These are phyloP conservation scores for Polydrusus pterygomalis DNA, from an alignment of 2,888 invertebrate genomes.

Conservation along the genomic window DNA sequence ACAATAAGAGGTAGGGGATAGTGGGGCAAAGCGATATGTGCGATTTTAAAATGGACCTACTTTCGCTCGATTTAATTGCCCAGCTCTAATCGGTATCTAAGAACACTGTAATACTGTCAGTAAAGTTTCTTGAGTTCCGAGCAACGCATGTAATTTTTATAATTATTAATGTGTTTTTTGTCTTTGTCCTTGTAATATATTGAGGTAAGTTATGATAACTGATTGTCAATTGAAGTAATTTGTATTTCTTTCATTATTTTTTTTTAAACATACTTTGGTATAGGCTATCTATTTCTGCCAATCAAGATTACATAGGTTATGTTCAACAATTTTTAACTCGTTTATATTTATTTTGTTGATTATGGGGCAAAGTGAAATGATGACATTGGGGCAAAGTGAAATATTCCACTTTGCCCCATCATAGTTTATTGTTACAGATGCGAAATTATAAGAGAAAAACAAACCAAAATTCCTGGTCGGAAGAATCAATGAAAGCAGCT, in stretches of 20 bases:
- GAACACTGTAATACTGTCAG: no score
- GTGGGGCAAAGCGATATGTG: background rate
- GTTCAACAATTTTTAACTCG: background rate
- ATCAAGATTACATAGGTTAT: background rate
- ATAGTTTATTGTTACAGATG: background rate
- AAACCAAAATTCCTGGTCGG: conserved; percentile 14
- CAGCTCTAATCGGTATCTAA: background rate
- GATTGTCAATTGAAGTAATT: no score
- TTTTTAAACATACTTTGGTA: no score
- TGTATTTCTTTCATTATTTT: no score
- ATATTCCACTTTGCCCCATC: background rate
- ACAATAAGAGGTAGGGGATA: conserved; percentile 10
- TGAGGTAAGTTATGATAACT: no score
- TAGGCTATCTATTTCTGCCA: no score
- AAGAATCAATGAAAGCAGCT: conserved; percentile 15
- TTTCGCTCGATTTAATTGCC: no score
- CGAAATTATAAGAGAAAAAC: background rate
- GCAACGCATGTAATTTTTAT: no score
- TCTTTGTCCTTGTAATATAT: no score
- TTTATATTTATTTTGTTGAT: background rate
- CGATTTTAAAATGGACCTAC: background rate
- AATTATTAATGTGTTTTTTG: no score
- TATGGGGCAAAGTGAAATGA: background rate
- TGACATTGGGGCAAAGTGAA: background rate
- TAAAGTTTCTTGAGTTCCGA: no score